Base-by-base conservation (phyloP, 2,113 vertebrate genomes). In the Leucosticte australis region DNA sequence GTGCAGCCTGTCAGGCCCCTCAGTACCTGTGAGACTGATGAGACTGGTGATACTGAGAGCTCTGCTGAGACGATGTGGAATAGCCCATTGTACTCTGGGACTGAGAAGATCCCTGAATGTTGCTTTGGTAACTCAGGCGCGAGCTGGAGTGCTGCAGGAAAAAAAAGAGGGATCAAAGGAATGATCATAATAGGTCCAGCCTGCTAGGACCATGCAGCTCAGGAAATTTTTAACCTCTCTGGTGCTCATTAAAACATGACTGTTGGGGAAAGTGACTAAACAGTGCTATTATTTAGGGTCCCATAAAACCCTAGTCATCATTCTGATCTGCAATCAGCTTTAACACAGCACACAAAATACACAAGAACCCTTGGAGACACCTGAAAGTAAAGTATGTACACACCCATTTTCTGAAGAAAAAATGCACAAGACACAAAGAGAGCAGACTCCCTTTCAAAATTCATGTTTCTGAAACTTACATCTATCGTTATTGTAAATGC, bases 71-170 rank as follows among this genome's bases (percentile, higher is more conserved):
- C 4, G 99, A 99, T 0, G 99, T 98, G 15, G 99, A 98, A 97
- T 99, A 99, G 97, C 99, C 99, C 96, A 99, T 98, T 90, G 98
- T 98, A 98, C 98, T 98, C 98, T 99, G 99, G 95, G 99, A 98
- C 98, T 99, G 99, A 86, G 98, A 98, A 96, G 99, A 98, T 96
- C 99, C 99, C 98, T 99, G 99, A 98, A 99, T 98, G 85, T 98
- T 99, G 98, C 99, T 99, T 99, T 99, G 99, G 99, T 99, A 99
- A 98, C 98, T 99, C 97, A 99, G 99, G 96, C 99, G 99, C 22
- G 99, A 98, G 95, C 98, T 97, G 97, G 99, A 99, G 98, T 99
- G 99, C 99, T 99, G 97, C 76, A 57, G 96, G 41, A 77, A 89
- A 90, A 69, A 63, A 79, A 82, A 92, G 56, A 42, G 56, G 50